Evolutionary conservation across 2,113 vertebrate genomes (phyloP), one percentile per base, ranked within the genome.

Genomic region (Paracanthobrama guichenoti): DNA sequence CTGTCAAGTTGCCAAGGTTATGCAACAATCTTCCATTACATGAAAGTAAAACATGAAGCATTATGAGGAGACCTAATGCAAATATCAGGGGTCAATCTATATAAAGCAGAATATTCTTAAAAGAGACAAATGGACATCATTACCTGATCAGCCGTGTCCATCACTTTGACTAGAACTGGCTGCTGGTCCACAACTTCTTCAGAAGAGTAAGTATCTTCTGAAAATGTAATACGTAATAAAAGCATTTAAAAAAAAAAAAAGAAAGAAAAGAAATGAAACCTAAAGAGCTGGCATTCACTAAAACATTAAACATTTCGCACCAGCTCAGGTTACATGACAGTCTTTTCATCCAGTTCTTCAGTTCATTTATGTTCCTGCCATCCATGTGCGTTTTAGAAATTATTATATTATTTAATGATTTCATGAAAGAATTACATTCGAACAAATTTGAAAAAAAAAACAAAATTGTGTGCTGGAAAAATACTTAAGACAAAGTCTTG

Each of bases 91-190:
- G 59, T 66, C 67, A 71, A 24, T 72, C 69, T 14, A 22, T 18
- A 13, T 24, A 1, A 48, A 46, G 42, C 1, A 73, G 6, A 24
- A 26, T 44, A 46, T 73, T 48, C 1, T 20, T 4, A 48, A 53
- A 76, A n/a, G 9, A 82, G 10, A 42, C n/a, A 39, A 8, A 18
- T 22, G 14, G 1, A 62, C 31, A 59, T 59, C n/a, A 79, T 92
- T 93, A 97, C 97, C 96, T 91, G 95, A 86, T 98, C 97, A 0
- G 96, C 96, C 0, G 97, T 97, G 89, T 98, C 97, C 96, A 97
- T 98, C 88, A 97, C 93, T 86, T 94, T 96, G 90, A 97, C 89
- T 84, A 96, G 91, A 79, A 98, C 90, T 0, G 94, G 92, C 87
- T 97, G 96, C 87, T 96, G 96, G 92, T 97, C 96, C 87, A 98